These are phyloP conservation scores for Sebastes schlegelii DNA, from an alignment of 2,113 vertebrate genomes.

Conservation along the genomic window DNA sequence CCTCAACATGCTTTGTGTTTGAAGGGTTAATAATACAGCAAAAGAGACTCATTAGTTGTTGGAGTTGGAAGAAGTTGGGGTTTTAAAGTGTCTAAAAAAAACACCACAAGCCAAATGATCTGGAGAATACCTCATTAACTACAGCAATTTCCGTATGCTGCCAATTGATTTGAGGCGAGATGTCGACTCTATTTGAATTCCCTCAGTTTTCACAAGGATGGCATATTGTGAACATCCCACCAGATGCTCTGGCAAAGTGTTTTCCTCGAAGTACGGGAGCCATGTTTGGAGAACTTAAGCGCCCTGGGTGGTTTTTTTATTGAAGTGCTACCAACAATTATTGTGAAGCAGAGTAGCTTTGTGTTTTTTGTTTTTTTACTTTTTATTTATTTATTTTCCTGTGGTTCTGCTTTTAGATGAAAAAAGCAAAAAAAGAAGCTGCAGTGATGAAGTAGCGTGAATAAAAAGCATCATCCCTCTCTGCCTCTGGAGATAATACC, in stretches of 20 bases:
- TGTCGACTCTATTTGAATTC: constrained; percentile 55
- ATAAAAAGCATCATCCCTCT: constrained; percentile 51
- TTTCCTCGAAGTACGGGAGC: constrained; percentile 45
- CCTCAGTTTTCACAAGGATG: constrained; percentile 24
- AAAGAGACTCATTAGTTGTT: constrained; percentile 8
- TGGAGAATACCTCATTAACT: constrained; percentile 53
- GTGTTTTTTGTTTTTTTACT: neutral
- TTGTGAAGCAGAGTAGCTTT: constrained; percentile 42
- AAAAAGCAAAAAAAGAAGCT: constrained; percentile 32
- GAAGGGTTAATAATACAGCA: neutral
- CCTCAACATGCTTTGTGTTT: neutral
- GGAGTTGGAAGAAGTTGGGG: neutral
- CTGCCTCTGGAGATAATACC: constrained; percentile 67
- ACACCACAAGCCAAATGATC: constrained; percentile 16
- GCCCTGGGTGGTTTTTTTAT: constrained; percentile 40
- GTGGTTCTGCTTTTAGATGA: constrained; percentile 35
- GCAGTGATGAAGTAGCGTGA: constrained; percentile 41
- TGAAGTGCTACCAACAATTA: constrained; percentile 56
- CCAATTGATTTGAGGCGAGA: constrained; percentile 43
- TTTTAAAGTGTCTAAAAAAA: constrained; percentile 18
- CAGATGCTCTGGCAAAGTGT: constrained; percentile 49
- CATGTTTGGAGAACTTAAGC: constrained; percentile 43
- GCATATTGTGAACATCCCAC: constrained; percentile 41
- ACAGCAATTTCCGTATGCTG: constrained; percentile 49
- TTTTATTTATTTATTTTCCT: constrained; percentile 32